Conservation (phyloP, 2,113 vertebrate species). For the Sclerurus mexicanus region DNA sequence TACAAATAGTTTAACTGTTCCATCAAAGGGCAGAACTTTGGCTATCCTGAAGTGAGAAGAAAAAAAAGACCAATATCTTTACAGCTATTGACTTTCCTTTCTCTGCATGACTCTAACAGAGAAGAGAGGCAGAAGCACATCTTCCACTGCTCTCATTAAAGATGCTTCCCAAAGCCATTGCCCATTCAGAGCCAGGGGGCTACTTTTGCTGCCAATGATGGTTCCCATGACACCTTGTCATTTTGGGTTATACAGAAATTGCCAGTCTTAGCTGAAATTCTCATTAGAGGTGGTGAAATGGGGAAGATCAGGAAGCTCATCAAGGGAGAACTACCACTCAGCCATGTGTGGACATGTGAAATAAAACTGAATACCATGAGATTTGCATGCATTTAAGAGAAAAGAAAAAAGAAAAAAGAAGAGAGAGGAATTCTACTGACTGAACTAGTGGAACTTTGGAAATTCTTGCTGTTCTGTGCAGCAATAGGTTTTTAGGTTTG, state of each 20-base stretch:
- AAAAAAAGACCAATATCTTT: background rate
- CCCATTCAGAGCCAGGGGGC: background rate
- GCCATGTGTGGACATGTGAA: background rate
- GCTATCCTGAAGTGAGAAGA: background rate
- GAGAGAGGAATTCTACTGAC: background rate
- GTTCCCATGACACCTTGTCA: background rate
- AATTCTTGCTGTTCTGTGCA: background rate
- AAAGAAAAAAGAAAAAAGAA: background rate
- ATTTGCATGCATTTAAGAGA: background rate
- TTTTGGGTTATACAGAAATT: background rate
- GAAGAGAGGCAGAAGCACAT: background rate
- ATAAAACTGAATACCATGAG: background rate
- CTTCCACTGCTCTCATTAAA: background rate
- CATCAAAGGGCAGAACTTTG: background rate
- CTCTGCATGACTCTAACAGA: background rate
- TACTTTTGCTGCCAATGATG: background rate
- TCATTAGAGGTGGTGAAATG: background rate
- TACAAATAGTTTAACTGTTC: background rate
- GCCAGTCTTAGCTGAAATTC: background rate
- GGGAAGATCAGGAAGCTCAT: background rate
- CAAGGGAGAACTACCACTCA: background rate
- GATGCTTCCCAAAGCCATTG: background rate
- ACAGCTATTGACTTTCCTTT: background rate
- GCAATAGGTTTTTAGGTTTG: background rate
- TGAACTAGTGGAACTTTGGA: background rate